A percentile compares a stretch with the other conserved stretches of the same genome.
Conservation (phyloP, 1,140 invertebrate species). For the Panagrolaimus sp. region DNA sequence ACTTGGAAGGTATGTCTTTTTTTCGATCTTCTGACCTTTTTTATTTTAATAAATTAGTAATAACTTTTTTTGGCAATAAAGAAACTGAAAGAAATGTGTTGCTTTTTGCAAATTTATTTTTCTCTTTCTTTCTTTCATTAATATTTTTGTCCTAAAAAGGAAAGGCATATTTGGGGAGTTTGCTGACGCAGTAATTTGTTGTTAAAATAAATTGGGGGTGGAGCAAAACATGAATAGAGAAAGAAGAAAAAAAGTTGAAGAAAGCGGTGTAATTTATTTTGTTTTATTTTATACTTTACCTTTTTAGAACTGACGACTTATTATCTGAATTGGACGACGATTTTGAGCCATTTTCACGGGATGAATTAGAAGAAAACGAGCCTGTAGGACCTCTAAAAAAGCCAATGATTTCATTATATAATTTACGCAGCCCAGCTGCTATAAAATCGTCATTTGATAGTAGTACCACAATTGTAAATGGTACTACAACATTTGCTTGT, state of each 20-base stretch:
- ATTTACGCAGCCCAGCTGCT: conserved; percentile 22
- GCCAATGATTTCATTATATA: conserved; percentile 24
- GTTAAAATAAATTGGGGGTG: neutral
- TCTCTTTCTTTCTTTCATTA: neutral
- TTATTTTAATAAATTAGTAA: neutral
- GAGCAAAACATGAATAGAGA: neutral
- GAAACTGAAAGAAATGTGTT: neutral
- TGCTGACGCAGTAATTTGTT: too few species aligned
- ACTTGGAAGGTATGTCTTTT: conserved; percentile 34
- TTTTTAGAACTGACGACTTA: conserved; percentile 49
- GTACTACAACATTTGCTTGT: conserved; percentile 12
- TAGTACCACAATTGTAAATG: conserved; percentile 6
- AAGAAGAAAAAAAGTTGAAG: neutral
- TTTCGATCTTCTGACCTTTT: conserved; percentile 17
- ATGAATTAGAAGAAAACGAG: conserved; percentile 29
- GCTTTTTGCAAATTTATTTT: neutral
- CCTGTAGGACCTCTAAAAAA: conserved; percentile 25
- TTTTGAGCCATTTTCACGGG: conserved; percentile 20
- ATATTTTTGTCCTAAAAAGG: neutral
- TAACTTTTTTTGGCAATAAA: conserved; percentile 14
- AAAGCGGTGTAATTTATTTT: neutral
- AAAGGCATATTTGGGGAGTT: neutral
- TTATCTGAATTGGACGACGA: conserved; percentile 47
- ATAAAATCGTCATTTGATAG: conserved; percentile 14
- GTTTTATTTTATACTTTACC: neutral